phyloP scores from a whole-genome alignment of 2,113 vertebrate genomes.

The Thermophis baileyi region DNA sequence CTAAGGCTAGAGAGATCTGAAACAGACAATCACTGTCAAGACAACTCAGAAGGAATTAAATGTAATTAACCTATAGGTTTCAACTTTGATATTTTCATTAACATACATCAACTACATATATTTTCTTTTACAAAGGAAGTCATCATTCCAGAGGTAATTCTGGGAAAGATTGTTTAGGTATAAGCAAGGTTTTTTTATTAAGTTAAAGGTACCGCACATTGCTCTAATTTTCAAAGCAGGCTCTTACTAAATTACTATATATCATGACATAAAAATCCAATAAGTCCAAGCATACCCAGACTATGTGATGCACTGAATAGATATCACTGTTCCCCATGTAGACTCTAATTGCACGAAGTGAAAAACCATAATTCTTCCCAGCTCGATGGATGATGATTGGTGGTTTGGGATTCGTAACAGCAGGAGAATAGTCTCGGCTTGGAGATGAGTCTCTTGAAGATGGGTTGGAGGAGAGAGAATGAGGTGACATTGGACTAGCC shows the following conservation, averaged over 20 bases:
- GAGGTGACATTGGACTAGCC: slow-evolving; percentile 97
- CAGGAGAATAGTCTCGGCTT: slow-evolving; percentile 90
- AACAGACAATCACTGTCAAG: slow-evolving; percentile 36
- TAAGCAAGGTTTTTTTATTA: not conserved
- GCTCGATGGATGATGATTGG: slow-evolving; percentile 90
- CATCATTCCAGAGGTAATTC: not conserved
- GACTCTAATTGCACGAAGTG: slow-evolving; percentile 91
- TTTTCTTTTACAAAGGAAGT: slow-evolving; percentile 9
- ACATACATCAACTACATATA: slow-evolving; percentile 28
- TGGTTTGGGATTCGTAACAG: slow-evolving; percentile 78
- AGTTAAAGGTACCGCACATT: not conserved
- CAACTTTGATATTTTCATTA: slow-evolving; percentile 23
- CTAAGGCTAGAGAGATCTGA: slow-evolving; percentile 39
- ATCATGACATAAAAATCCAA: not conserved
- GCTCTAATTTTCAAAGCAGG: not conserved
- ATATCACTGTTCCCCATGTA: slow-evolving; percentile 96
- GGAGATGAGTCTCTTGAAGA: slow-evolving; percentile 97
- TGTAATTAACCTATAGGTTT: slow-evolving; percentile 28
- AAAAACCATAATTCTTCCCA: slow-evolving; percentile 98
- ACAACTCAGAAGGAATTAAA: slow-evolving; percentile 43
- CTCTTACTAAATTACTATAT: not conserved
- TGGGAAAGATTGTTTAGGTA: not conserved
- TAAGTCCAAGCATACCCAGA: slow-evolving; percentile 83
- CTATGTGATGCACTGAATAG: slow-evolving; percentile 97
- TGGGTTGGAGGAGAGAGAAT: slow-evolving; percentile 94